Percentiles rank a stretch among this genome's conserved stretches.
Evolutionary conservation across 2,888 invertebrate genomes (phyloP).

Genomic region (Zonitis immaculata): DNA sequence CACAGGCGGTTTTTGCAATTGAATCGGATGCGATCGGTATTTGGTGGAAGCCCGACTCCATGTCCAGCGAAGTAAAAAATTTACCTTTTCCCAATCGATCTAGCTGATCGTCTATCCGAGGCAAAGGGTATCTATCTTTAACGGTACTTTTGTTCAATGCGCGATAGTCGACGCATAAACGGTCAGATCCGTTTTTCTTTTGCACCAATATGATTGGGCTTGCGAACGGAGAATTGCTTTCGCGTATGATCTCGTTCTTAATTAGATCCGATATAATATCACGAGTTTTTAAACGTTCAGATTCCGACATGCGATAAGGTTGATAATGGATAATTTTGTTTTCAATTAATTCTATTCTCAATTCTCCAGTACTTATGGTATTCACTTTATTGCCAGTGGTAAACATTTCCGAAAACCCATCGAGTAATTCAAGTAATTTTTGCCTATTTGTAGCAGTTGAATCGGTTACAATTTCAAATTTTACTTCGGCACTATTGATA

Average conservation of each 20-base stretch:
- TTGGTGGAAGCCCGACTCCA: slow-evolving; percentile 35
- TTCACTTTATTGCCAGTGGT: not conserved
- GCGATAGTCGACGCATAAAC: slow-evolving; percentile 34
- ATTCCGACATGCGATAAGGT: slow-evolving; percentile 30
- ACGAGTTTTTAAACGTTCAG: slow-evolving; percentile 23
- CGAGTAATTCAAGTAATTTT: too few species aligned
- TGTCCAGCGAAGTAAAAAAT: slow-evolving; percentile 35
- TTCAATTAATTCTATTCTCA: slow-evolving; percentile 27
- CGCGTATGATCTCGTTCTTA: slow-evolving; percentile 22
- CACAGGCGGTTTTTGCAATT: slow-evolving; percentile 32
- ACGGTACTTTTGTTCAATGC: slow-evolving; percentile 34
- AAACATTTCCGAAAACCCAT: not conserved
- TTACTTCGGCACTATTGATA: too few species aligned
- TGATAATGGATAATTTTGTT: slow-evolving; percentile 26
- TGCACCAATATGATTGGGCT: slow-evolving; percentile 20
- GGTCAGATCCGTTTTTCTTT: slow-evolving; percentile 24
- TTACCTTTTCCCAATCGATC: slow-evolving; percentile 28
- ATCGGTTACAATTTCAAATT: too few species aligned
- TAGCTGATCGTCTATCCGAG: slow-evolving; percentile 35
- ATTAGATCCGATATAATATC: slow-evolving; percentile 23
- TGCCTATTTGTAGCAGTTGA: too few species aligned
- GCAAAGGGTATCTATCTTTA: slow-evolving; percentile 36
- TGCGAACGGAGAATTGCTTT: slow-evolving; percentile 28
- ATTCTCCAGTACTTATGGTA: not conserved
- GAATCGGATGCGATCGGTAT: slow-evolving; percentile 32